These are phyloP conservation scores for Cactoblastis cactorum DNA, from an alignment of 2,888 invertebrate genomes.

Conservation along the genomic window DNA sequence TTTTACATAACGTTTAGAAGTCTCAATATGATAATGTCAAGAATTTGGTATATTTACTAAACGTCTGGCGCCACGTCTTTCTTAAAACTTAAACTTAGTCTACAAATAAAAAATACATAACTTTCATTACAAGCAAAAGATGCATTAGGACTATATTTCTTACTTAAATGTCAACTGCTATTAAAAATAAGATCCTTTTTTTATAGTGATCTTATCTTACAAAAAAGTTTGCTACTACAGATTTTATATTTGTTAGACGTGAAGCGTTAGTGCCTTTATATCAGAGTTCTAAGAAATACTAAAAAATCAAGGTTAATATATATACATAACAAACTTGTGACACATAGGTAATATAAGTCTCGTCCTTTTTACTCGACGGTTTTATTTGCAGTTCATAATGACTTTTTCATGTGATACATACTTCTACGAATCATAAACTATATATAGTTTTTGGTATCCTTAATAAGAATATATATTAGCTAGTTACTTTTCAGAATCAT, in stretches of 20 bases:
- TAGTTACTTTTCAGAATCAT: too few species aligned
- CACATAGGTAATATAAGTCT: slow-evolving; percentile 16
- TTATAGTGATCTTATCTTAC: too few species aligned
- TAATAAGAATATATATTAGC: too few species aligned
- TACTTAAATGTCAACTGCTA: neutral
- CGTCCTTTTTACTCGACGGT: neutral
- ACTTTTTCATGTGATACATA: neutral
- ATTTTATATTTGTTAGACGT: too few species aligned
- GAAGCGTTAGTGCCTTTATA: too few species aligned
- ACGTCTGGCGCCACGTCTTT: slow-evolving; percentile 27
- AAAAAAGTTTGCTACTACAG: too few species aligned
- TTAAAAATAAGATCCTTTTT: too few species aligned
- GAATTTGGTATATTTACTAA: slow-evolving; percentile 10
- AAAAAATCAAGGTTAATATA: slow-evolving; percentile 30
- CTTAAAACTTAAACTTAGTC: slow-evolving; percentile 23
- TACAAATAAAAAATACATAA: neutral
- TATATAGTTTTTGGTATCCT: too few species aligned
- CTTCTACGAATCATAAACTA: too few species aligned
- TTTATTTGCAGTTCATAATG: neutral
- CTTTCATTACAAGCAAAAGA: neutral
- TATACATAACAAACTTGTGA: slow-evolving; percentile 15
- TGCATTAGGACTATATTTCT: neutral
- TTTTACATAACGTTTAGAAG: neutral
- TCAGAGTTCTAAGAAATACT: slow-evolving; percentile 36
- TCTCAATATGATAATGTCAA: neutral